Evolutionary conservation across 2,888 invertebrate species (phyloP).

Genomic region (Drosophila gaucha): DNA sequence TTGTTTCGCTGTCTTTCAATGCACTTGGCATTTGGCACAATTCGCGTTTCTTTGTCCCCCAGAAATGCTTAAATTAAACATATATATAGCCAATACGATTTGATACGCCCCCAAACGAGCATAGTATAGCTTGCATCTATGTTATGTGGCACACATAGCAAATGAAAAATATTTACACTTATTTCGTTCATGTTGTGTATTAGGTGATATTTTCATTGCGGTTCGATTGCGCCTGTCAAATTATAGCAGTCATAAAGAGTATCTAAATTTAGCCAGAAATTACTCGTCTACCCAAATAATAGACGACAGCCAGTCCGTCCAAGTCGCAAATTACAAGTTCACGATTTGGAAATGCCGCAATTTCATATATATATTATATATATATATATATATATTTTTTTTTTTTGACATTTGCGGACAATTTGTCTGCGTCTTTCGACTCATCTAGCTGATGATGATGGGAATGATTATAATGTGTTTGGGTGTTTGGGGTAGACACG

Average conservation of each 20-base stretch:
- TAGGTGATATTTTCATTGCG: slow-evolving; percentile 17
- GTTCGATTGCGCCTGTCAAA: slow-evolving; percentile 28
- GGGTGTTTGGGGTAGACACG: slow-evolving; percentile 28
- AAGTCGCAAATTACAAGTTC: slow-evolving; percentile 71
- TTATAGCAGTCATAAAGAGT: slow-evolving; percentile 42
- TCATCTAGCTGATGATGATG: slow-evolving; percentile 27
- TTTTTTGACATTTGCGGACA: slow-evolving; percentile 53
- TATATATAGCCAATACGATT: slow-evolving; percentile 29
- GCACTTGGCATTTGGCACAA: slow-evolving; percentile 74
- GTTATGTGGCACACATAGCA: slow-evolving; percentile 4
- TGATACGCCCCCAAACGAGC: slow-evolving; percentile 31
- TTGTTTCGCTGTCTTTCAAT: slow-evolving; percentile 46
- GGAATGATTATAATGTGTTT: slow-evolving; percentile 8
- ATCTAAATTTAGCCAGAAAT: slow-evolving; percentile 54
- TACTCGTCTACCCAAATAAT: slow-evolving; percentile 35
- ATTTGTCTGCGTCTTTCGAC: slow-evolving; percentile 59
- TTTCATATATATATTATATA: slow-evolving; percentile 35
- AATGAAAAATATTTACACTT: slow-evolving; percentile 27
- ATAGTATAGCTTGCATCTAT: slow-evolving; percentile 18
- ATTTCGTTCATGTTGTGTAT: slow-evolving; percentile 2
- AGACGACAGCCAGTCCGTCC: slow-evolving; percentile 17
- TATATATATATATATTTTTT: slow-evolving; percentile 16
- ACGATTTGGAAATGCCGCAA: slow-evolving; percentile 74
- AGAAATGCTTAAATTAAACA: slow-evolving; percentile 21
- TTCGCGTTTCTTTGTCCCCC: slow-evolving; percentile 32